Conservation (phyloP, 2,113 vertebrate species). For the Phodopus roborovskii region DNA sequence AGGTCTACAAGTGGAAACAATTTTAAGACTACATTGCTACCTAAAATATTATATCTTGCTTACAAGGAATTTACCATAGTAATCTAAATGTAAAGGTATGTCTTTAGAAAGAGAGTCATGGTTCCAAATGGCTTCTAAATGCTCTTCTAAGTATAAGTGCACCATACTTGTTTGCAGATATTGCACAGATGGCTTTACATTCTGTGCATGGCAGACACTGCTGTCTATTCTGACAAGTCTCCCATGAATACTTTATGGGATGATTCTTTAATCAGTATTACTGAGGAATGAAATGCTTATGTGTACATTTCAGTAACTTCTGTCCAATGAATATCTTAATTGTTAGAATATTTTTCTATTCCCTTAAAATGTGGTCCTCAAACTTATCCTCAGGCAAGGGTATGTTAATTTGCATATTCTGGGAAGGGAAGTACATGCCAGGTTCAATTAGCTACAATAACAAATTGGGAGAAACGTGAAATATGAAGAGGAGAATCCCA, state of each 20-base stretch:
- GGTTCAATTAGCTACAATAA: neutral
- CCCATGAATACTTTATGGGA: neutral
- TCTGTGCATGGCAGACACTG: neutral
- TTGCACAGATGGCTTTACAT: neutral
- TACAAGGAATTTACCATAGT: neutral
- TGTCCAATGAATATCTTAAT: neutral
- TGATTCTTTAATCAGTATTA: conserved; percentile 3
- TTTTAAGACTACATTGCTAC: neutral
- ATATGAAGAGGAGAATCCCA: neutral
- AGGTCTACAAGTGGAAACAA: neutral
- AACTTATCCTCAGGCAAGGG: neutral
- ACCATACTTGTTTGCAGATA: neutral
- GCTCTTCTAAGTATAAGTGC: neutral
- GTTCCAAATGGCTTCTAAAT: conserved; percentile 18
- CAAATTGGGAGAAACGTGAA: neutral
- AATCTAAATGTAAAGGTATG: neutral
- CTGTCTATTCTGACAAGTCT: neutral
- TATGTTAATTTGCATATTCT: neutral
- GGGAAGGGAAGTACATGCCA: neutral
- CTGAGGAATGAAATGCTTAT: neutral
- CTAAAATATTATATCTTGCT: neutral
- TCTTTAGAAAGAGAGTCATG: neutral
- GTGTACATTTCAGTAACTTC: neutral
- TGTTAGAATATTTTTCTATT: neutral
- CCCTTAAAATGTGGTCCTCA: neutral